Percentiles rank a stretch among this genome's conserved stretches.
Conservation (phyloP, 2,113 vertebrate species). For the Oxygymnocypris stewartii region DNA sequence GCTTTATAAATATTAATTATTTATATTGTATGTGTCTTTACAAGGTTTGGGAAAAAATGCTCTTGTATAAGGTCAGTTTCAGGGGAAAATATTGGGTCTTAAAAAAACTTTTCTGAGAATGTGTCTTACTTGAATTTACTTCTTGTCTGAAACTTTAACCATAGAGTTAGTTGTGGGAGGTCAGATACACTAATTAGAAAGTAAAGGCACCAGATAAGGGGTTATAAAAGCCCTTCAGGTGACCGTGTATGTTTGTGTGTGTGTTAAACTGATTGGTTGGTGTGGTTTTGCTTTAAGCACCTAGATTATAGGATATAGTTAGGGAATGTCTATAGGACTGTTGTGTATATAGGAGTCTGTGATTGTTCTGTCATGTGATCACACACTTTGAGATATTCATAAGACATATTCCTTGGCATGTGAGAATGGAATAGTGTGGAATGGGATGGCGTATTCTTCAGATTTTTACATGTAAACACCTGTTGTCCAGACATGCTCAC, state of each 20-base stretch:
- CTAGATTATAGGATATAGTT: constrained; percentile 6
- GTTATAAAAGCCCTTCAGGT: constrained; percentile 55
- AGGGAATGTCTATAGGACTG: constrained; percentile 3
- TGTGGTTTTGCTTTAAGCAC: constrained; percentile 20
- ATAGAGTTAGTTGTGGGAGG: neutral
- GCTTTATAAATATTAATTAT: neutral
- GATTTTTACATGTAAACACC: constrained; percentile 38
- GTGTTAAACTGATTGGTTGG: constrained; percentile 23
- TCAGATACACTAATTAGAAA: constrained; percentile 60
- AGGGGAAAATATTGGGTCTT: neutral
- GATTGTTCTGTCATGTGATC: neutral
- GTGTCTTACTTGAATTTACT: neutral
- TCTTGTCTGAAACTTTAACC: neutral
- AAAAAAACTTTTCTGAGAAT: neutral
- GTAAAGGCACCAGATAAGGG: constrained; percentile 53
- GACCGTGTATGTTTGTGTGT: constrained; percentile 45
- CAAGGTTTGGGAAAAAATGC: neutral
- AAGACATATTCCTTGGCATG: constrained; percentile 27
- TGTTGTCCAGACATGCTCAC: constrained; percentile 19
- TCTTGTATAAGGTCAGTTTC: neutral
- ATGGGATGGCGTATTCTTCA: constrained; percentile 4
- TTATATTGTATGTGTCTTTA: neutral
- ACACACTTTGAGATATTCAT: neutral
- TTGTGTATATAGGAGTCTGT: constrained; percentile 17
- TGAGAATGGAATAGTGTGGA: neutral